Conservation (phyloP, 1,140 invertebrate genomes). For the Orchestia grillus region DNA sequence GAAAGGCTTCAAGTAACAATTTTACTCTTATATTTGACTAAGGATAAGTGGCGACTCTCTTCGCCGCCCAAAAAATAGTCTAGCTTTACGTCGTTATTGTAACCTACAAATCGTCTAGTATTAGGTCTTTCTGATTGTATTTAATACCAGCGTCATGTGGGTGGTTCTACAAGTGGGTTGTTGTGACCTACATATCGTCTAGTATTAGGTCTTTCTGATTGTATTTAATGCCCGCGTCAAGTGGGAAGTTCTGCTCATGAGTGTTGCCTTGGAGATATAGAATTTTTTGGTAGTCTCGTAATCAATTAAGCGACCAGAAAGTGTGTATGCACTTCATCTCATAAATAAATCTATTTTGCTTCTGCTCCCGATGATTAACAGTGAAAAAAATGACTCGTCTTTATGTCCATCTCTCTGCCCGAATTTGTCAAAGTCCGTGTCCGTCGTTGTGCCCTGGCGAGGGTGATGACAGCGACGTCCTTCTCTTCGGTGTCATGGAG, state of each 20-base stretch:
- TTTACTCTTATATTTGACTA: background rate
- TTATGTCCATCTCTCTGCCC: background rate
- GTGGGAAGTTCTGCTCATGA: conserved; percentile 11
- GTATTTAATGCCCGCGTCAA: background rate
- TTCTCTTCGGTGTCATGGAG: background rate
- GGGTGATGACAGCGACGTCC: background rate
- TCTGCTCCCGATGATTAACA: background rate
- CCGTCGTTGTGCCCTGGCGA: background rate
- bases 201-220: conserved; percentile 5
- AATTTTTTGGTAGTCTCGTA: background rate
- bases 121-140: background rate
- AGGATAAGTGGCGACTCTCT: background rate
- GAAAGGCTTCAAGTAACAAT: no score
- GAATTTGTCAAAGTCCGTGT: no score
- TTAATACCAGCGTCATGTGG: background rate
- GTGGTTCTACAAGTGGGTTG: background rate
- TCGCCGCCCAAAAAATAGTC: background rate
- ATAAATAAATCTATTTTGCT: background rate
- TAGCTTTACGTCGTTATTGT: background rate
- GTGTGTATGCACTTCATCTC: background rate
- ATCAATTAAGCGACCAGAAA: background rate
- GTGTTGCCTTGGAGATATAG: conserved; percentile 15
- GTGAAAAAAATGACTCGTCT: background rate
- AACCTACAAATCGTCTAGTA: conserved; percentile 9
- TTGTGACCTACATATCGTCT: background rate